phyloP scores from a whole-genome alignment of 92 coral and sea anemone genomes.

The Micromussa lordhowensis region DNA sequence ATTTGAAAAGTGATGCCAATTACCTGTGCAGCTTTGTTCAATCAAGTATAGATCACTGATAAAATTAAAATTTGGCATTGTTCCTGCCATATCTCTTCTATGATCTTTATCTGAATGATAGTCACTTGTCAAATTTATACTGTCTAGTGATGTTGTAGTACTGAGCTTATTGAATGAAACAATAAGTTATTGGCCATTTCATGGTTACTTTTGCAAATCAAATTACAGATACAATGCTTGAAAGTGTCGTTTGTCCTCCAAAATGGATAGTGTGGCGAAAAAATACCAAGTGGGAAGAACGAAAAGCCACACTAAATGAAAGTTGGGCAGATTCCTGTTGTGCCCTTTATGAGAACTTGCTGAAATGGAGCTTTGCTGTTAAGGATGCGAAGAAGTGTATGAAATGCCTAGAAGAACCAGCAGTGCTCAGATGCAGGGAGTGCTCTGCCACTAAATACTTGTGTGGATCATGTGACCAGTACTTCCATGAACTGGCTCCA shows the following conservation, averaged over 20 bases:
- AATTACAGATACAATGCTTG: no score
- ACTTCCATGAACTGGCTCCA: conserved; percentile 27
- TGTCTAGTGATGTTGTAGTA: conserved; percentile 16
- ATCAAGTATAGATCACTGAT: neutral
- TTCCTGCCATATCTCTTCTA: conserved; percentile 20
- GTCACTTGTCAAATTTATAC: no score
- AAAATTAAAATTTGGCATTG: conserved; percentile 1
- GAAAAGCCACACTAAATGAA: neutral
- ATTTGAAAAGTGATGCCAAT: no score
- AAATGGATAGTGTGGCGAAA: no score
- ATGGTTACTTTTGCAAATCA: no score
- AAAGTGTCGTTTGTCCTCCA: no score
- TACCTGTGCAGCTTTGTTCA: neutral
- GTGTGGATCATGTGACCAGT: conserved; percentile 43
- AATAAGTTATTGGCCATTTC: neutral
- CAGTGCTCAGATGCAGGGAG: neutral
- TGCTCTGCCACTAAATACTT: neutral
- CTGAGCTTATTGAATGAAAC: neutral
- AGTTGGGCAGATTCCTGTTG: neutral
- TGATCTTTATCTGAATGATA: conserved; percentile 8
- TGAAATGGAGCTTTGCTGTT: neutral
- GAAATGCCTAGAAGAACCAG: neutral
- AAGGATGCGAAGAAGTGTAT: neutral
- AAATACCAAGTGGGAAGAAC: neutral
- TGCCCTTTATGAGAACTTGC: neutral